Conservation (phyloP, 1,140 invertebrate genomes). For the Sarcophaga bullata region DNA sequence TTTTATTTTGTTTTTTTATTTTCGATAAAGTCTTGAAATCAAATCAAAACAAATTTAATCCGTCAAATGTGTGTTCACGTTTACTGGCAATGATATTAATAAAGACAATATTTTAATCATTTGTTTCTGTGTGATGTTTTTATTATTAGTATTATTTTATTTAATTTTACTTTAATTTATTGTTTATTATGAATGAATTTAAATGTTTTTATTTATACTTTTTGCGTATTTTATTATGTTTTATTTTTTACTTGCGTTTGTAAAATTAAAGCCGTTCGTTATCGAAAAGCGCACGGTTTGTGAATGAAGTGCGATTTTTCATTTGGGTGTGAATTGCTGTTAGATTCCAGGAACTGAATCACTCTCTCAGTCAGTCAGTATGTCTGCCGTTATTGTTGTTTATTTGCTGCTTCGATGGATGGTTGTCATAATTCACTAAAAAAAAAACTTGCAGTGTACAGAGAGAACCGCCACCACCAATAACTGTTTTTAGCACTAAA, state of each 20-base stretch:
- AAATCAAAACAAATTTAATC: too few relatives aligned
- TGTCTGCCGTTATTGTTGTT: background rate
- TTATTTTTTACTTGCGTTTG: slow-evolving; percentile 28
- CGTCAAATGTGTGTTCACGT: too few relatives aligned
- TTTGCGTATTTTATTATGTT: slow-evolving; percentile 8
- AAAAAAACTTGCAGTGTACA: background rate
- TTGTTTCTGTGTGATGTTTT: background rate
- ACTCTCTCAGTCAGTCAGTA: slow-evolving; percentile 13
- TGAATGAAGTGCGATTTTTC: slow-evolving; percentile 65
- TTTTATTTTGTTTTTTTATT: too few relatives aligned
- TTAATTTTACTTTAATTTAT: background rate
- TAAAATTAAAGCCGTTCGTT: slow-evolving; percentile 47
- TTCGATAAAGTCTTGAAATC: too few relatives aligned
- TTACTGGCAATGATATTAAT: too few relatives aligned
- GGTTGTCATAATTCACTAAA: background rate
- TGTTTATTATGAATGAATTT: background rate
- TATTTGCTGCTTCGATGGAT: too few relatives aligned
- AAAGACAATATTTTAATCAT: too few relatives aligned
- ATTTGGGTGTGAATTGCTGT: slow-evolving; percentile 64
- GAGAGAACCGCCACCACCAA: slow-evolving; percentile 28
- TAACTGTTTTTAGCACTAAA: background rate
- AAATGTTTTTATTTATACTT: background rate
- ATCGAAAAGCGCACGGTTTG: slow-evolving; percentile 58
- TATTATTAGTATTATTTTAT: slow-evolving; percentile 16
- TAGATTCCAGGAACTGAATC: slow-evolving; percentile 61